phyloP scores from a whole-genome alignment of 64 coral and sea anemone species.

The Cladopsammia gracilis region DNA sequence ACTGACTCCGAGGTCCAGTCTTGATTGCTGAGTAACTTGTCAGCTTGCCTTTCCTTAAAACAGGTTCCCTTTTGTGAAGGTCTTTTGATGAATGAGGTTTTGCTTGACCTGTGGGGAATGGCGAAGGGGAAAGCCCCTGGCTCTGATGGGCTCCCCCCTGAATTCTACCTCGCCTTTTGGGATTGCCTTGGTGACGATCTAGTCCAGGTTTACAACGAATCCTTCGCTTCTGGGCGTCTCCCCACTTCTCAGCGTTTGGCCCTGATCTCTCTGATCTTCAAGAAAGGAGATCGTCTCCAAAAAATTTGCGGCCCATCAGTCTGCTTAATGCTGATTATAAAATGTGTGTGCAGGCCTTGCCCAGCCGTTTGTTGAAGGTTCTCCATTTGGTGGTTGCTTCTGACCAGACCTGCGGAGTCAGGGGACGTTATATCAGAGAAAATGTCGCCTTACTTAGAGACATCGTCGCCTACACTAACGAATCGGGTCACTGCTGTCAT shows the following conservation, averaged over 20 bases:
- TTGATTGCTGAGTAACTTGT: no score
- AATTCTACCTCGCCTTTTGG: not conserved
- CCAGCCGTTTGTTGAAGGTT: not conserved
- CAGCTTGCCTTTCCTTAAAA: no score
- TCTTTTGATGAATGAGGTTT: not conserved
- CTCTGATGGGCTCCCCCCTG: not conserved
- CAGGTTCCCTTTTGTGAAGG: not conserved
- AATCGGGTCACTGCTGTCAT: not conserved
- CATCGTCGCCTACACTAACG: not conserved
- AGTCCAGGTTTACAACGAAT: not conserved
- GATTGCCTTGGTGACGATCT: not conserved
- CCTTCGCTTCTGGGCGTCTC: not conserved
- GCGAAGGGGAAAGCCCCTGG: not conserved
- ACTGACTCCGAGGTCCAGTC: no score
- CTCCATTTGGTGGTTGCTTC: not conserved
- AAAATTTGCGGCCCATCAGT: not conserved
- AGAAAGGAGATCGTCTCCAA: not conserved
- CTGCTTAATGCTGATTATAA: no score
- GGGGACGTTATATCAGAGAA: slow-evolving; percentile 18
- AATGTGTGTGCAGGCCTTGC: not conserved
- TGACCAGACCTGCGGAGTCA: slow-evolving; percentile 46
- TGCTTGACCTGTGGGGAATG: not conserved
- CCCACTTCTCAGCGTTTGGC: not conserved
- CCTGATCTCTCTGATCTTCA: not conserved
- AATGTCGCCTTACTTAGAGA: slow-evolving; percentile 35